Evolutionary conservation across 1,140 invertebrate genomes (phyloP).

Genomic region (Eriosoma lanigerum): DNA sequence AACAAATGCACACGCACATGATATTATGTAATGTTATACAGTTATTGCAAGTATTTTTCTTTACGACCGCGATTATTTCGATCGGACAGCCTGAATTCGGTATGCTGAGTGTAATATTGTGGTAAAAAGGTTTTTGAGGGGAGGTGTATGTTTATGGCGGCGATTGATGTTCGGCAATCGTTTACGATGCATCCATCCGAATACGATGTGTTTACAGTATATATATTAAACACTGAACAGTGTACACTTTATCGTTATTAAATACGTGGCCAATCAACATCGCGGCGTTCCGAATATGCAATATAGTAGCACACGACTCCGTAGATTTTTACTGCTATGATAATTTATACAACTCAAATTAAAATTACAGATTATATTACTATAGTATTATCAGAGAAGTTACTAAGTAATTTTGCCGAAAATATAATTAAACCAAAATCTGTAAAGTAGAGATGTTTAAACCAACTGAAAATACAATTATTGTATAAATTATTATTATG

Average conservation of each 20-base stretch:
- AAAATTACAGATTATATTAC: too few species aligned
- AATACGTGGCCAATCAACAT: neutral
- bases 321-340: too few species aligned
- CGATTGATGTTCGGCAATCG: slow-evolving; percentile 10
- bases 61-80: neutral
- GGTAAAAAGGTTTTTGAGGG: too few species aligned
- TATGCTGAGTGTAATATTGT: neutral
- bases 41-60: neutral
- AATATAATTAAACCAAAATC: too few species aligned
- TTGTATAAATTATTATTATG: too few species aligned
- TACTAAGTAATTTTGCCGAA: too few species aligned
- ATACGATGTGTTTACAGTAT: neutral
- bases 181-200: neutral
- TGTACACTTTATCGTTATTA: neutral
- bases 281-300: slow-evolving; percentile 18
- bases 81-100: neutral
- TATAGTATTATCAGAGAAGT: too few species aligned
- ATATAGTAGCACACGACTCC: slow-evolving; percentile 6
- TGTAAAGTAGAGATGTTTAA: too few species aligned
- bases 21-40: too few species aligned
- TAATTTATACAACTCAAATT: too few species aligned
- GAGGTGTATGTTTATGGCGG: neutral
- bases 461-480: too few species aligned
- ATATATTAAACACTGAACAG: neutral
- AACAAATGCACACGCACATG: too few species aligned